Percentiles rank a stretch among this genome's conserved stretches.
Evolutionary conservation across 1,140 invertebrate genomes (phyloP).

Genomic region (Zaprionus africanus): DNA sequence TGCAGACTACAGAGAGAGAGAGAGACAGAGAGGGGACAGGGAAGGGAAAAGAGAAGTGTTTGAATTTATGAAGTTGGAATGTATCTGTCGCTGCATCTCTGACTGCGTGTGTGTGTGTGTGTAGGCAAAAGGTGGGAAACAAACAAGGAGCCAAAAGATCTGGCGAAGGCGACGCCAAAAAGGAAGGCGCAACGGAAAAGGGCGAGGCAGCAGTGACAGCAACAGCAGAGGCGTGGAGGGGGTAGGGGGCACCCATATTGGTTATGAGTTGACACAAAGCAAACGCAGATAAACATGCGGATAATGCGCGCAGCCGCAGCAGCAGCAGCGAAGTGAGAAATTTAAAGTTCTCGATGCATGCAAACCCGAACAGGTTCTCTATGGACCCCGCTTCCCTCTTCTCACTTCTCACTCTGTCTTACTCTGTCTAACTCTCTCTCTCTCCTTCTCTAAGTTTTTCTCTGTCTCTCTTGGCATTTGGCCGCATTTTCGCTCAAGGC

Average conservation of each 20-base stretch:
- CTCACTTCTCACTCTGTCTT: background rate
- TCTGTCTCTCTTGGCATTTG: conserved; percentile 8
- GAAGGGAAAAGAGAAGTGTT: conserved; percentile 30
- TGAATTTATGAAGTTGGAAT: conserved; percentile 59
- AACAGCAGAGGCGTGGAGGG: background rate
- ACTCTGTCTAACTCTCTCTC: background rate
- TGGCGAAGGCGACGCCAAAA: background rate
- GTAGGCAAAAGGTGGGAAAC: conserved; percentile 52
- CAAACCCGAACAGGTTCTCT: conserved; percentile 19
- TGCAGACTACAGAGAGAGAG: conserved; percentile 16
- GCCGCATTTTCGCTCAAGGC: conserved; percentile 41
- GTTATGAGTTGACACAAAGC: conserved; percentile 46
- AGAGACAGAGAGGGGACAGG: background rate
- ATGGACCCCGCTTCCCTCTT: too few species aligned
- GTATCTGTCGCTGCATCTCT: conserved; percentile 49
- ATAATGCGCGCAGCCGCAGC: conserved; percentile 15
- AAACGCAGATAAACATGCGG: conserved; percentile 43
- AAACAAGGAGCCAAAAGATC: conserved; percentile 51
- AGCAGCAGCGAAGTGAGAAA: conserved; percentile 53
- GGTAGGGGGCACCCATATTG: conserved; percentile 15
- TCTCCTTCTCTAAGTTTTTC: background rate
- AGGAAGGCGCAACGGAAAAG: conserved; percentile 38
- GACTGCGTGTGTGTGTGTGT: conserved; percentile 19
- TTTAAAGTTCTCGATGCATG: conserved; percentile 24
- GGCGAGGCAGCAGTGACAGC: conserved; percentile 28